A percentile compares a stretch with the other conserved stretches of the same genome.
These are phyloP conservation scores for Perdix hodgsoniae DNA, from an alignment of 2,797 vertebrate genomes.

Conservation along the genomic window DNA sequence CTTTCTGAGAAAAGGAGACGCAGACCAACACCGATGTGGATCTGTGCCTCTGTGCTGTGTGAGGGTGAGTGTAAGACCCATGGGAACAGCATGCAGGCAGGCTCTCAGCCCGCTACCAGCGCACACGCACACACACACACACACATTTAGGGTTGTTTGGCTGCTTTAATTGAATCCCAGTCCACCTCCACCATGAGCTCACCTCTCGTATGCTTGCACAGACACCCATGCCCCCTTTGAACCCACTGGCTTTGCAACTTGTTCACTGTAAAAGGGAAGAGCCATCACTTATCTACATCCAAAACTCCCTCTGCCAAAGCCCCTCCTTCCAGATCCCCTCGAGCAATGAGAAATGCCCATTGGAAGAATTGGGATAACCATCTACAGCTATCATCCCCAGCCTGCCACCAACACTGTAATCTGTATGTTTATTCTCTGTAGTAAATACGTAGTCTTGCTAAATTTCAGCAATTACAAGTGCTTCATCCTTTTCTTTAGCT, in stretches of 20 bases:
- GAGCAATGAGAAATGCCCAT: neutral
- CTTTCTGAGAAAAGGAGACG: neutral
- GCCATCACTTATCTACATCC: neutral
- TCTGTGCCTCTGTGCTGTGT: neutral
- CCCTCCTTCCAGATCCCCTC: neutral
- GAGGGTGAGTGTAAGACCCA: rapidly evolving
- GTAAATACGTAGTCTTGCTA: constrained; percentile 65
- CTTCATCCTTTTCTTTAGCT: constrained; percentile 65
- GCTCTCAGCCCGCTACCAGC: neutral
- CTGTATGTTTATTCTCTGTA: constrained; percentile 52
- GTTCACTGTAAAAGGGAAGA: rapidly evolving
- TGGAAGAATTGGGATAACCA: neutral
- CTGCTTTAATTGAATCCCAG: neutral
- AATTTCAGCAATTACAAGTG: constrained; percentile 66
- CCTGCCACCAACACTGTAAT: neutral
- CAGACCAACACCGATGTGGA: neutral
- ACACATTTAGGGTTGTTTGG: neutral
- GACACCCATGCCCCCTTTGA: rapidly evolving
- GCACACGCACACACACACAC: neutral
- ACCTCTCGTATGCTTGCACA: neutral
- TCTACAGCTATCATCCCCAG: constrained; percentile 19
- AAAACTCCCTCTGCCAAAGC: neutral
- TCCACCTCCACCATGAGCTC: neutral
- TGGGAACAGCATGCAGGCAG: rapidly evolving
- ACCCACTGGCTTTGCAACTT: rapidly evolving